Evolutionary conservation across 2,113 vertebrate genomes (phyloP).

Genomic region (Corythaixoides concolor): DNA sequence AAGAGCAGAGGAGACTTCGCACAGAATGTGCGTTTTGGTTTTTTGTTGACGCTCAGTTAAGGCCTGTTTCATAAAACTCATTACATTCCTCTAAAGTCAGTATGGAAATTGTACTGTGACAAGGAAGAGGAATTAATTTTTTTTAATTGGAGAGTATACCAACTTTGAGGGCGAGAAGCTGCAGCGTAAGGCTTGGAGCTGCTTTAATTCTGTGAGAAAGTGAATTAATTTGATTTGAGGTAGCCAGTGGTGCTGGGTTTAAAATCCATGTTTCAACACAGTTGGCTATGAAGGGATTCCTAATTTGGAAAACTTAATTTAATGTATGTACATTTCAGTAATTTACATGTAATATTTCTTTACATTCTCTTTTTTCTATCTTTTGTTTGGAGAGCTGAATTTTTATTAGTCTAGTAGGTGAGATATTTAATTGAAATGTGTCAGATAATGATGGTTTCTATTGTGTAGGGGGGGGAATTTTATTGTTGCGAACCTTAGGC

Average conservation of each 20-base stretch:
- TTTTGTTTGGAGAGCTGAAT: slow-evolving; percentile 14
- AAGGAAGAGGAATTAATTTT: neutral
- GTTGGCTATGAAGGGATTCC: neutral
- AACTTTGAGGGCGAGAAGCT: neutral
- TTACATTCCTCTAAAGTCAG: neutral
- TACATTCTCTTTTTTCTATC: neutral
- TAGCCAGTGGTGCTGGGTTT: neutral
- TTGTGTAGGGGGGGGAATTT: neutral
- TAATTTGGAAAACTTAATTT: neutral
- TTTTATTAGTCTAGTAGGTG: slow-evolving; percentile 22
- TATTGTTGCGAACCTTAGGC: neutral
- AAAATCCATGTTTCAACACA: neutral
- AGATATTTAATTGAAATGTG: neutral
- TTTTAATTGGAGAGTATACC: neutral
- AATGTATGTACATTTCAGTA: neutral
- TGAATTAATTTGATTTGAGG: neutral
- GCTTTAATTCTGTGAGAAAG: neutral
- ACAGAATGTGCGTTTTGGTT: fast-evolving
- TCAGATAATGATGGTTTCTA: neutral
- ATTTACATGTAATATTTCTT: neutral
- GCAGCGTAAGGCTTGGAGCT: neutral
- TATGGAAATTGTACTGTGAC: neutral
- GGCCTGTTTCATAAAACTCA: neutral
- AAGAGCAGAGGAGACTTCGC: neutral
- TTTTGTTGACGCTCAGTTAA: neutral